Evolutionary conservation across 2,888 invertebrate species (phyloP).

Genomic region (Hofmannophila pseudospretella): DNA sequence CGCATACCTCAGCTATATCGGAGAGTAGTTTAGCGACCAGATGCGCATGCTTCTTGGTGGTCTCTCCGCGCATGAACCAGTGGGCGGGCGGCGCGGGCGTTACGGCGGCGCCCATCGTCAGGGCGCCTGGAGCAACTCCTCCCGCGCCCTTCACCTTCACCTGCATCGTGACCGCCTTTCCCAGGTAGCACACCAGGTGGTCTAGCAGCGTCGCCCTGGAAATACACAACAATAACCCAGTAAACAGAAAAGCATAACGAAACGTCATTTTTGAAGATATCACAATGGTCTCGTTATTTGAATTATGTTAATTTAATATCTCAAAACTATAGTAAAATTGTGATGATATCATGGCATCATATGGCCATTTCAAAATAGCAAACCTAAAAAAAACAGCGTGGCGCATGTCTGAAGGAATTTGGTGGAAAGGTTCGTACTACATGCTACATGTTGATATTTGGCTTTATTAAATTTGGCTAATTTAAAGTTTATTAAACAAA

Average conservation of each 20-base stretch:
- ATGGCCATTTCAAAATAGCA: no score
- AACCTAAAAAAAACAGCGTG: no score
- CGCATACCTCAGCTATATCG: slow-evolving; percentile 91
- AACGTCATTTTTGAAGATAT: no score
- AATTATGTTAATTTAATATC: no score
- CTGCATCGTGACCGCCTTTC: slow-evolving; percentile 93
- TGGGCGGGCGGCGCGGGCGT: slow-evolving; percentile 39
- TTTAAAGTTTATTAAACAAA: no score
- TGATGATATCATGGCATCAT: no score
- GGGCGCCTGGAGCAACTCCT: slow-evolving; percentile 55
- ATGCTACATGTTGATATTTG: not conserved
- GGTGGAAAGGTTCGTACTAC: no score
- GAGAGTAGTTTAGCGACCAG: slow-evolving; percentile 91
- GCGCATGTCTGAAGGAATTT: no score
- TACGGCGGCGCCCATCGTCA: slow-evolving; percentile 74
- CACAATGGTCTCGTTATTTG: no score
- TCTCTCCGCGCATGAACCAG: slow-evolving; percentile 95
- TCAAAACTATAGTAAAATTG: no score
- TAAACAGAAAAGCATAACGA: no score
- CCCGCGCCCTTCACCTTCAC: slow-evolving; percentile 81
- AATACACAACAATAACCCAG: not conserved
- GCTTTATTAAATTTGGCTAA: not conserved
- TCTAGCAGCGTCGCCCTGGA: slow-evolving; percentile 88
- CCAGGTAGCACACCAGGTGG: slow-evolving; percentile 92
- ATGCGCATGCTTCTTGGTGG: slow-evolving; percentile 90